phyloP scores from a whole-genome alignment of 2,888 invertebrate genomes.

The Octonoba sinensis region DNA sequence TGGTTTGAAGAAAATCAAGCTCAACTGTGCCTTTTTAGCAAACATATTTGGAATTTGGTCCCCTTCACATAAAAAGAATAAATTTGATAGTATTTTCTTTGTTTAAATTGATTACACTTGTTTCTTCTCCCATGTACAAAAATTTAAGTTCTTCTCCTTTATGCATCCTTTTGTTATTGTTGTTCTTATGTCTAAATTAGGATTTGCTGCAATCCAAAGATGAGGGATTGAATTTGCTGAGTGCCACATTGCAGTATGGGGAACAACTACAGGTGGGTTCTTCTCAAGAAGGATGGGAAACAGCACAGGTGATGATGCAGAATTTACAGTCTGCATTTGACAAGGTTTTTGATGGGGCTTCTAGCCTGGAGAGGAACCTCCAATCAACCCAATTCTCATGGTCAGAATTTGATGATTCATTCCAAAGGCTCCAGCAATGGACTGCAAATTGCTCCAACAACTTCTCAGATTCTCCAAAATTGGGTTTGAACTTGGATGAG shows the following conservation, averaged over 20 bases:
- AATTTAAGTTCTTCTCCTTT: background rate
- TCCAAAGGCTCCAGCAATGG: slow-evolving; percentile 85
- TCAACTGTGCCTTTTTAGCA: too few species aligned
- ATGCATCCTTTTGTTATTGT: background rate
- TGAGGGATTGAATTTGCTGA: slow-evolving; percentile 79
- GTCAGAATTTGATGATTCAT: slow-evolving; percentile 90
- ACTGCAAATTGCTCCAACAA: slow-evolving; percentile 81
- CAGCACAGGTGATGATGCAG: slow-evolving; percentile 84
- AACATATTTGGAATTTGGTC: too few species aligned
- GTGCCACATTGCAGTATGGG: slow-evolving; percentile 87
- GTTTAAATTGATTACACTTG: too few species aligned
- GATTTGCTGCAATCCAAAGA: slow-evolving; percentile 74
- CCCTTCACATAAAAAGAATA: too few species aligned
- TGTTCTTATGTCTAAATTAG: slow-evolving; percentile 60
- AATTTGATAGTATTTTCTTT: too few species aligned
- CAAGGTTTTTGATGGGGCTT: slow-evolving; percentile 82
- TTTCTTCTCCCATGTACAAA: background rate
- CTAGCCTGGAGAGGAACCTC: slow-evolving; percentile 83
- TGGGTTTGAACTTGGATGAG: slow-evolving; percentile 89
- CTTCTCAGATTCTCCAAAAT: slow-evolving; percentile 82
- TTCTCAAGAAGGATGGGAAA: slow-evolving; percentile 87
- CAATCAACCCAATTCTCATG: slow-evolving; percentile 84
- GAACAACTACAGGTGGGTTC: slow-evolving; percentile 90
- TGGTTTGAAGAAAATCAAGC: too few species aligned
- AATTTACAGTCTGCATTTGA: slow-evolving; percentile 88